Percentiles rank a stretch among this genome's conserved stretches.
Evolutionary conservation across 2,113 vertebrate genomes (phyloP).

Genomic region (Apus apus): DNA sequence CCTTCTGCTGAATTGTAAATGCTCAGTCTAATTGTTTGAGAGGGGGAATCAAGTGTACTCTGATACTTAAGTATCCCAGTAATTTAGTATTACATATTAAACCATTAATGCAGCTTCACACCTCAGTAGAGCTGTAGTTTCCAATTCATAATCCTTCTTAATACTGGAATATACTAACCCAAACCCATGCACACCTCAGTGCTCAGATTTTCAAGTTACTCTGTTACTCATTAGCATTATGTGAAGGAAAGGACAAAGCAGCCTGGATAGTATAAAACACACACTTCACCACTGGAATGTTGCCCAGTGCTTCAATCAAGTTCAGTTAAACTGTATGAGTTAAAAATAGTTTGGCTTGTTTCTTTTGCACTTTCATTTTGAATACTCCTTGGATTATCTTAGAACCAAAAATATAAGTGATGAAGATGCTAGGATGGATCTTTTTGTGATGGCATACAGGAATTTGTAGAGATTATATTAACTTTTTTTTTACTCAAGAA

Average conservation of each 20-base stretch:
- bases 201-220: conserved; percentile 19
- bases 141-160: not conserved
- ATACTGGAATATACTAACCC: conserved; percentile 15
- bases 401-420: not conserved
- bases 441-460: not conserved
- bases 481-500: not conserved
- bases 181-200: not conserved
- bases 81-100: not conserved
- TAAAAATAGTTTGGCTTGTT: not conserved
- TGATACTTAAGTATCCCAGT: not conserved
- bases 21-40: conserved; percentile 6
- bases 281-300: not conserved
- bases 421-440: not conserved
- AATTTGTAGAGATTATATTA: not conserved
- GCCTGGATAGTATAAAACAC: not conserved
- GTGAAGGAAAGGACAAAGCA: conserved; percentile 23
- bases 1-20: not conserved
- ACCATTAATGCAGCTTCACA: conserved; percentile 30
- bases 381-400: not conserved
- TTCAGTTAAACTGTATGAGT: not conserved
- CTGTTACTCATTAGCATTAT: conserved; percentile 11
- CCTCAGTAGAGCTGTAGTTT: not conserved
- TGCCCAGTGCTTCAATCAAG: not conserved
- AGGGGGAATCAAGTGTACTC: not conserved
- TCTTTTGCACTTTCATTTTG: not conserved